These are phyloP conservation scores for Eufriesea mexicana DNA, from an alignment of 1,140 invertebrate species.

Conservation along the genomic window DNA sequence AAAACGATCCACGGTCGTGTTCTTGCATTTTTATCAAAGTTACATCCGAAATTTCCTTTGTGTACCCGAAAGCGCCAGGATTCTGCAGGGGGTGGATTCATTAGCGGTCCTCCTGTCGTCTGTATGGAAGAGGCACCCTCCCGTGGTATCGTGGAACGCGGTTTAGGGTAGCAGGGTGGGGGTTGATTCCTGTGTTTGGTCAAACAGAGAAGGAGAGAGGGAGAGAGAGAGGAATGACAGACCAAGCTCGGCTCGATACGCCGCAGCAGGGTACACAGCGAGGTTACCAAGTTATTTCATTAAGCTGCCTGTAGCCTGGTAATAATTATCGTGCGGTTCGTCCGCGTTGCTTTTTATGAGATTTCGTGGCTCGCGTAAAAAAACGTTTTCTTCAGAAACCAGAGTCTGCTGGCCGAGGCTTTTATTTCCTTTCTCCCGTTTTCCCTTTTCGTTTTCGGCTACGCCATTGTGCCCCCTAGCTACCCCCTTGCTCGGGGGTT, in stretches of 20 bases:
- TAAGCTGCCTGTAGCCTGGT: slow-evolving; percentile 48
- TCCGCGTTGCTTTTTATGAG: slow-evolving; percentile 40
- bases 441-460: neutral
- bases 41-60: slow-evolving; percentile 37
- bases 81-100: slow-evolving; percentile 59
- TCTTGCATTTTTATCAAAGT: slow-evolving; percentile 27
- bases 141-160: slow-evolving; percentile 60
- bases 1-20: neutral
- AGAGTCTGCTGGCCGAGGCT: no score
- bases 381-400: slow-evolving; percentile 40
- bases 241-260: slow-evolving; percentile 28
- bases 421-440: no score
- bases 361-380: slow-evolving; percentile 28
- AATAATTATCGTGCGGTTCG: slow-evolving; percentile 62
- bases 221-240: slow-evolving; percentile 56
- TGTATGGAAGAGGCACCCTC: slow-evolving; percentile 53
- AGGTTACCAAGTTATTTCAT: slow-evolving; percentile 68
- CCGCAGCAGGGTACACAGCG: slow-evolving; percentile 39
- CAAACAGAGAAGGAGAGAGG: slow-evolving; percentile 60
- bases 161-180: slow-evolving; percentile 41
- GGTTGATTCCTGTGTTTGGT: slow-evolving; percentile 72
- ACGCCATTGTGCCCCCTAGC: neutral
- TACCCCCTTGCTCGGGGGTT: neutral
- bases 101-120: slow-evolving; percentile 69
- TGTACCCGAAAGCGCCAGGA: neutral